These are phyloP conservation scores for Hydropotes inermis DNA, from an alignment of 2,113 vertebrate species.

Conservation along the genomic window DNA sequence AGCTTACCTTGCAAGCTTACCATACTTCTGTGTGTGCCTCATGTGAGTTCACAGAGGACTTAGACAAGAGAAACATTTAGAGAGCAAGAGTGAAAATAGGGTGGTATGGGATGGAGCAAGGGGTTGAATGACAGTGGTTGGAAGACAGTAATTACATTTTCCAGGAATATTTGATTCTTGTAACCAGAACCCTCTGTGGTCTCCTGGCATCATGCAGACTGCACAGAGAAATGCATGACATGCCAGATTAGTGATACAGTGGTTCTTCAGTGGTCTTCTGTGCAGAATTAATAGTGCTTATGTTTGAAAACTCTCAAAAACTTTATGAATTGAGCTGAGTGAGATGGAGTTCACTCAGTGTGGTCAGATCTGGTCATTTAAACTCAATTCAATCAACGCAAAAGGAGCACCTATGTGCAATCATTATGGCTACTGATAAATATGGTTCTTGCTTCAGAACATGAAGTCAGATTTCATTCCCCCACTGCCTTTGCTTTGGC, in stretches of 20 bases:
- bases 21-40: background rate
- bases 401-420: background rate
- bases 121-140: background rate
- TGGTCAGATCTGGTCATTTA: background rate
- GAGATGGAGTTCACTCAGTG: background rate
- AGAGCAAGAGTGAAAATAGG: background rate
- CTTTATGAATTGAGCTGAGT: background rate
- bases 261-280: background rate
- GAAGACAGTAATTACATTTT: constrained; percentile 2
- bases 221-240: background rate
- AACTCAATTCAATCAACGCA: background rate
- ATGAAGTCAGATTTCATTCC: background rate
- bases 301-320: background rate
- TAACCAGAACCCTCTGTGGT: constrained; percentile 28
- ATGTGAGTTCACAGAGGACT: background rate
- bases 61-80: background rate
- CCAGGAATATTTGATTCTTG: constrained; percentile 1
- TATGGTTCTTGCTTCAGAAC: background rate
- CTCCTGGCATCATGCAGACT: background rate
- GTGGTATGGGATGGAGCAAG: background rate
- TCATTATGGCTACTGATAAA: background rate
- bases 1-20: background rate
- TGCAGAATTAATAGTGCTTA: background rate
- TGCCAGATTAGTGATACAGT: background rate
- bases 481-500: background rate